Evolutionary conservation across 2,888 invertebrate species (phyloP).

Genomic region (Glaucopsyche alexis): DNA sequence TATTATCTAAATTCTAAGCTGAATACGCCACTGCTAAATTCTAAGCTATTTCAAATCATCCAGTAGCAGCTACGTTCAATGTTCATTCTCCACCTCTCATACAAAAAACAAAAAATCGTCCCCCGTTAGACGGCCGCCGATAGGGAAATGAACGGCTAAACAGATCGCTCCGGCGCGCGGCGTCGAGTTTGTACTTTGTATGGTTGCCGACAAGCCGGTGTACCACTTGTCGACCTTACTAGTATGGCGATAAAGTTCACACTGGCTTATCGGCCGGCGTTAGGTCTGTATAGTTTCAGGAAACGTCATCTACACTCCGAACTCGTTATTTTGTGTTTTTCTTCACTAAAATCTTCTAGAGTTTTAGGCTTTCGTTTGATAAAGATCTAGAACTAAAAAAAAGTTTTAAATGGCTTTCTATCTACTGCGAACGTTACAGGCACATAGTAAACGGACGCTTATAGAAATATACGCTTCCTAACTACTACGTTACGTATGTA

Average conservation of each 20-base stretch:
- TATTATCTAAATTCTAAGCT: too few relatives aligned
- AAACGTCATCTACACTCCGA: not conserved
- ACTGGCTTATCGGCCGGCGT: not conserved
- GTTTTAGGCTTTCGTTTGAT: not conserved
- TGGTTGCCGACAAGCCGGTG: not conserved
- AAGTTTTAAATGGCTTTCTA: not conserved
- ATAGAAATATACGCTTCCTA: too few relatives aligned
- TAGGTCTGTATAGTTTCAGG: not conserved
- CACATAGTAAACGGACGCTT: too few relatives aligned
- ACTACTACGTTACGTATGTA: too few relatives aligned
- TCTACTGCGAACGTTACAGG: not conserved
- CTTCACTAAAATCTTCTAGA: not conserved
- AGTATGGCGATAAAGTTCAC: not conserved
- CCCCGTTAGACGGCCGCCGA: slow-evolving; percentile 12
- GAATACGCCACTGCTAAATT: not conserved
- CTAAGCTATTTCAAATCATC: not conserved
- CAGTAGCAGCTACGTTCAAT: not conserved
- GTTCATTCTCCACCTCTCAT: not conserved
- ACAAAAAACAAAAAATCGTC: slow-evolving; percentile 4
- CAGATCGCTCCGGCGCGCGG: not conserved
- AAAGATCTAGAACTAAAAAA: not conserved
- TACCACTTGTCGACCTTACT: not conserved
- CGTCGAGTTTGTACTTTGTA: not conserved
- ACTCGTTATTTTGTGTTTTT: not conserved
- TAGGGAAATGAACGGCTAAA: slow-evolving; percentile 14